A percentile compares a stretch with the other conserved stretches of the same genome.
phyloP scores from a whole-genome alignment of 1,140 invertebrate species.

The Halesus radiatus region DNA sequence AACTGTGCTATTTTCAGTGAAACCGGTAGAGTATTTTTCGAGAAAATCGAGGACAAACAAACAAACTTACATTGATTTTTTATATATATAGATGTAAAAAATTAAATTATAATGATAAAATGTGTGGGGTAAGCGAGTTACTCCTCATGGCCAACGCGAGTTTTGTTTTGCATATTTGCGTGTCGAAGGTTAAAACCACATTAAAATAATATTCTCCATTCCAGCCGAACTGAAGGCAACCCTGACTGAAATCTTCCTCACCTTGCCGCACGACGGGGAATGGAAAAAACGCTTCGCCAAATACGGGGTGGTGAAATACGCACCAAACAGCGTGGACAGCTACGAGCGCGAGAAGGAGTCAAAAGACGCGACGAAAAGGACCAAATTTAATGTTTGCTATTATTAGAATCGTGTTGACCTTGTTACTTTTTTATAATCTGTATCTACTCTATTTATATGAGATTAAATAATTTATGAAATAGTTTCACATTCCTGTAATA shows the following conservation, averaged over 20 bases:
- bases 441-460: conserved; percentile 61
- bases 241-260: conserved; percentile 66
- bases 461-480: conserved; percentile 15
- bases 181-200: too few relatives aligned
- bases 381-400: conserved; percentile 71
- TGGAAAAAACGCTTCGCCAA: conserved; percentile 69
- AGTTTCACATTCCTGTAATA: not conserved
- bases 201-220: not conserved
- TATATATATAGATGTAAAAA: too few relatives aligned
- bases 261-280: conserved; percentile 62
- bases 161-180: too few relatives aligned
- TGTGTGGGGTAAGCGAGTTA: too few relatives aligned
- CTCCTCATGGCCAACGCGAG: too few relatives aligned
- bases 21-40: too few relatives aligned
- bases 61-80: too few relatives aligned
- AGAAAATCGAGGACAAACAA: too few relatives aligned
- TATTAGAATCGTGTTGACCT: conserved; percentile 69
- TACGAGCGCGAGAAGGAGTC: conserved; percentile 68
- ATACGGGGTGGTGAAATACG: conserved; percentile 71
- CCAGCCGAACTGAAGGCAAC: conserved; percentile 67
- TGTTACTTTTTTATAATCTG: conserved; percentile 66
- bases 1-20: too few relatives aligned
- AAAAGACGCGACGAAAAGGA: conserved; percentile 69
- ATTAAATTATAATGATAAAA: too few relatives aligned
- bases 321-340: conserved; percentile 64